Conservation (phyloP, 2,888 invertebrate species). For the Gymnoscelis rufifasciata region DNA sequence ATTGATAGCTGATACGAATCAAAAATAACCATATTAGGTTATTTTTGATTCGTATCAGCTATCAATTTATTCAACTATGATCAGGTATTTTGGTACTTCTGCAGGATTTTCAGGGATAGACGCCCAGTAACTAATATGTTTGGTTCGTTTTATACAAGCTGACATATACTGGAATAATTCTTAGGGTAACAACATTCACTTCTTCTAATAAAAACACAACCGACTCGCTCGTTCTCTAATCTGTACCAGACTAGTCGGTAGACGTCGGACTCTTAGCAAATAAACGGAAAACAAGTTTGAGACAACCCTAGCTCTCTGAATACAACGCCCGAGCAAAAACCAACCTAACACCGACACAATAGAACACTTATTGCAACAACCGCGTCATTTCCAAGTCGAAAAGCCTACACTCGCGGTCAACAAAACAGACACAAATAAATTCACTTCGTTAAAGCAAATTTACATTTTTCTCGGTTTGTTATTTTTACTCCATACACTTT, state of each 20-base stretch:
- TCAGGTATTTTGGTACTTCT: no score
- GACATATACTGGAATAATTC: no score
- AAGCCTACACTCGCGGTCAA: constrained; percentile 42
- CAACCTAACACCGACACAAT: constrained; percentile 18
- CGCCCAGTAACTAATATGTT: no score
- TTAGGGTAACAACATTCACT: no score
- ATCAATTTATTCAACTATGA: no score
- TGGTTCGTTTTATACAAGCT: no score
- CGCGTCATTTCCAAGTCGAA: constrained; percentile 26
- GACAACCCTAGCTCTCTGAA: constrained; percentile 36
- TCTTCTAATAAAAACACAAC: not conserved
- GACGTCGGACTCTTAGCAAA: constrained; percentile 41
- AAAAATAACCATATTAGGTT: no score
- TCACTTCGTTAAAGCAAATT: constrained; percentile 69
- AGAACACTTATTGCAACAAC: constrained; percentile 23
- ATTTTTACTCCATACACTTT: constrained; percentile 47
- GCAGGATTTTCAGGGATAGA: no score
- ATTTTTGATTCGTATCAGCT: no score
- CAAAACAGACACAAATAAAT: constrained; percentile 50
- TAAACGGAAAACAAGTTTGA: constrained; percentile 40
- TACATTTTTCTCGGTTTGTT: constrained; percentile 54
- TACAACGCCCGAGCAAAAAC: constrained; percentile 24
- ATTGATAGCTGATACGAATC: no score
- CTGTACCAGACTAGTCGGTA: constrained; percentile 27
- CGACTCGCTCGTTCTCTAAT: not conserved